Evolutionary conservation across 2,113 vertebrate species (phyloP).

Genomic region (Rostratula benghalensis): DNA sequence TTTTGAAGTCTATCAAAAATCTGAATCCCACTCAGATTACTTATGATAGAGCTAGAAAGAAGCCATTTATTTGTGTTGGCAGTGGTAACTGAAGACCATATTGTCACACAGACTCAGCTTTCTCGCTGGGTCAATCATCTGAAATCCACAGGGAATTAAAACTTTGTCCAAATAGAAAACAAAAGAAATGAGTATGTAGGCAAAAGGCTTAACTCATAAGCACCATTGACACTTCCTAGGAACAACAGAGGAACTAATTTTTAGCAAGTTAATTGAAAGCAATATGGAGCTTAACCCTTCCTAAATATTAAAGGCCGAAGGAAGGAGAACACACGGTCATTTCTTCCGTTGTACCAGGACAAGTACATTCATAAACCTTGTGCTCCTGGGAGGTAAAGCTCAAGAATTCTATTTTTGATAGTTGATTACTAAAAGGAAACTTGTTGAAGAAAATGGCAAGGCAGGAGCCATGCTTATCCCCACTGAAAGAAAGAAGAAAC

Average conservation of each 20-base stretch:
- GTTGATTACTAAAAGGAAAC: not conserved
- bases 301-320: constrained; percentile 8
- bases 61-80: constrained; percentile 82
- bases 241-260: constrained; percentile 41
- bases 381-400: not conserved
- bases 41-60: constrained; percentile 70
- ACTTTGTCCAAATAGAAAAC: constrained; percentile 56
- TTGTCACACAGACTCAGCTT: constrained; percentile 77
- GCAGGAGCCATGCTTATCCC: not conserved
- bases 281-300: constrained; percentile 44
- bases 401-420: not conserved
- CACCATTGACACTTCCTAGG: constrained; percentile 45
- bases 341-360: not conserved
- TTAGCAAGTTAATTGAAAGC: constrained; percentile 61
- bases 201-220: constrained; percentile 71
- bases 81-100: constrained; percentile 78
- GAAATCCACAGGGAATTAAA: constrained; percentile 76
- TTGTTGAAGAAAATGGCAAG: not conserved
- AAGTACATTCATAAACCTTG: not conserved
- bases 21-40: constrained; percentile 81
- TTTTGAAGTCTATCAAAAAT: constrained; percentile 79
- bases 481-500: not conserved
- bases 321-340: not conserved
- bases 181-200: constrained; percentile 55
- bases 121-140: constrained; percentile 74